Base-by-base conservation (phyloP, 2,888 invertebrate genomes). In the Cephalotes varians region DNA sequence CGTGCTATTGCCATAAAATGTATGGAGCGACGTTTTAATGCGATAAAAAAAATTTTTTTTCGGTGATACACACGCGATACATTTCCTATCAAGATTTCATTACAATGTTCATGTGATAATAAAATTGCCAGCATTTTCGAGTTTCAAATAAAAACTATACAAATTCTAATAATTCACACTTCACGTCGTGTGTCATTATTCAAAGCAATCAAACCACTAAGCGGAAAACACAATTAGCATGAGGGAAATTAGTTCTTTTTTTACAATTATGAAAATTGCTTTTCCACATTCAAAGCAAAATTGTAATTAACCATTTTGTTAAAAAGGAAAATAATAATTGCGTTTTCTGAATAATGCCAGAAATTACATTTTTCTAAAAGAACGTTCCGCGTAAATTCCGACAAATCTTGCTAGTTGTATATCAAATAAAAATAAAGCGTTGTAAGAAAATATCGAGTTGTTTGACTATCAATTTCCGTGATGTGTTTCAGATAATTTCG, bases 11-110 rank as follows among this genome's bases (percentile, higher is more conserved):
- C 40, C 34, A 21, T 31, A 56, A 58, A 69, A 44, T 69, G 4
- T 15, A 6, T 34, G 10, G 54, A 18, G 71, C 56, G 69, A 69
- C 44, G 44, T 77, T 77, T 69, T 44, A 69, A 69, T 77, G 56
- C 65, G 37, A 54, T 54, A 40, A 71, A 69, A 77, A 18, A 25
- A 28, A 25, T 1, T 15, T 18, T 64, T 76, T 71, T 47, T 18
- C 12, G 21, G 7, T 10, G 21, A 40, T 69, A 31, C 54, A 44
- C 21, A 10, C 31, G 56, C 25, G 18, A 58, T 56, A 40, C 5
- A 47, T 7, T 71, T 51, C 6, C 21, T 56, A 56, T 69, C 76
- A 65, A 51, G 69, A 69, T 79, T 71, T 58, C 12, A 56, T 56
- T 69, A 44, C 25, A 51, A 77, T 54, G 15, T 47, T 21, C n/a